Evolutionary conservation across 2,888 invertebrate species (phyloP).

Genomic region (Neuroscelio doddi): DNA sequence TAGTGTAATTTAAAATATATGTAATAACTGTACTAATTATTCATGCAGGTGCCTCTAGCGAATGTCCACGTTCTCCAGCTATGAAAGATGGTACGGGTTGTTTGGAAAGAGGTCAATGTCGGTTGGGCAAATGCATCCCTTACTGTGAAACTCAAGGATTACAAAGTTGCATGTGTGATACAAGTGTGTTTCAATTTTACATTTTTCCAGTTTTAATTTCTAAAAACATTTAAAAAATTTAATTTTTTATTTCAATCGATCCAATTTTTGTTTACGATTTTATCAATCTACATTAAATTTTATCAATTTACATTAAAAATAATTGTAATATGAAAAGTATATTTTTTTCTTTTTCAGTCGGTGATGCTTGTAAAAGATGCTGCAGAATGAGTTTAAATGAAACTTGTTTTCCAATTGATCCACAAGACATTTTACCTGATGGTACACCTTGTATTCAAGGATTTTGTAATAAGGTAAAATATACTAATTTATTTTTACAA

Average conservation of each 20-base stretch:
- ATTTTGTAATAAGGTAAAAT: conserved; percentile 89
- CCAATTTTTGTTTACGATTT: too few species aligned
- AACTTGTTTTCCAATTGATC: conserved; percentile 92
- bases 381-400: conserved; percentile 93
- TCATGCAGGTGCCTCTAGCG: conserved; percentile 79
- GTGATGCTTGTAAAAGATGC: conserved; percentile 94
- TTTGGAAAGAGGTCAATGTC: conserved; percentile 92
- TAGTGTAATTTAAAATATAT: background rate
- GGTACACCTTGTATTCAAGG: conserved; percentile 98
- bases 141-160: conserved; percentile 95
- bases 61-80: conserved; percentile 89
- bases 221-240: background rate
- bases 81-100: conserved; percentile 91
- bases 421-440: conserved; percentile 90
- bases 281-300: conserved; percentile 4
- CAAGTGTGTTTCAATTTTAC: conserved; percentile 76
- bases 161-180: conserved; percentile 97
- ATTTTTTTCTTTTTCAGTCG: conserved; percentile 84
- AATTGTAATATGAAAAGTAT: too few species aligned
- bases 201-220: background rate
- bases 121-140: conserved; percentile 92
- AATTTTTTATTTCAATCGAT: too few species aligned
- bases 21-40: background rate
- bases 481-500: background rate
- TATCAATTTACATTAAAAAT: too few species aligned